Conservation (phyloP, 2,113 vertebrate genomes). For the Alosa alosa region DNA sequence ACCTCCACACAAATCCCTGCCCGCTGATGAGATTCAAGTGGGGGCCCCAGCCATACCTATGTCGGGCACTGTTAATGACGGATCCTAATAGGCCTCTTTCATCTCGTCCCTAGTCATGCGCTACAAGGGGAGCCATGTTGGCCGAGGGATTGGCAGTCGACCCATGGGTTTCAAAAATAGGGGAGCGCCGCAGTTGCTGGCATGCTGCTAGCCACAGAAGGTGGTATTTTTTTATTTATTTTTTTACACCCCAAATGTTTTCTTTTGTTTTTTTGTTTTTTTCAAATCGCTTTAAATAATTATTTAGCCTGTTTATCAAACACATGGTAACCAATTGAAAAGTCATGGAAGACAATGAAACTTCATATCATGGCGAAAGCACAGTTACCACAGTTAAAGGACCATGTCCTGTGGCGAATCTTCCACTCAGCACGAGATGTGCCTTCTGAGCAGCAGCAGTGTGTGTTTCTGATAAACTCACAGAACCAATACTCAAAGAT, state of each 20-base stretch:
- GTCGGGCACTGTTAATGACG: constrained; percentile 21
- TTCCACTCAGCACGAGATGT: not conserved
- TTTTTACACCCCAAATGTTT: no score
- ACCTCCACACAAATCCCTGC: constrained; percentile 21
- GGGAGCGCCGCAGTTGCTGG: not conserved
- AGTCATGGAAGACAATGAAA: not conserved
- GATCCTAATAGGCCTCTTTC: constrained; percentile 31
- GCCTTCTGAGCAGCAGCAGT: not conserved
- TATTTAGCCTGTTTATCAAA: not conserved
- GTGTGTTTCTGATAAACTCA: not conserved
- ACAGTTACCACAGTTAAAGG: not conserved
- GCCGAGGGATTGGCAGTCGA: not conserved
- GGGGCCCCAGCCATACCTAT: not conserved
- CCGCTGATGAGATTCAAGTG: constrained; percentile 26
- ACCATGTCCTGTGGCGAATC: not conserved
- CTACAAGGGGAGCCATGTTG: not conserved
- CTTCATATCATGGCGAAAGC: not conserved
- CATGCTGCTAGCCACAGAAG: not conserved
- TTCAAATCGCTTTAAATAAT: not conserved
- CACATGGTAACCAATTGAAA: not conserved
- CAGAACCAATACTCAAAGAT: not conserved
- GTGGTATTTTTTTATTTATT: not conserved
- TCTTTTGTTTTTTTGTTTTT: not conserved
- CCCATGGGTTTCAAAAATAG: constrained; percentile 11
- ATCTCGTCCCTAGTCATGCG: constrained; percentile 8